Conservation (phyloP, 2,113 vertebrate species). For the Odocoileus hemionus region DNA sequence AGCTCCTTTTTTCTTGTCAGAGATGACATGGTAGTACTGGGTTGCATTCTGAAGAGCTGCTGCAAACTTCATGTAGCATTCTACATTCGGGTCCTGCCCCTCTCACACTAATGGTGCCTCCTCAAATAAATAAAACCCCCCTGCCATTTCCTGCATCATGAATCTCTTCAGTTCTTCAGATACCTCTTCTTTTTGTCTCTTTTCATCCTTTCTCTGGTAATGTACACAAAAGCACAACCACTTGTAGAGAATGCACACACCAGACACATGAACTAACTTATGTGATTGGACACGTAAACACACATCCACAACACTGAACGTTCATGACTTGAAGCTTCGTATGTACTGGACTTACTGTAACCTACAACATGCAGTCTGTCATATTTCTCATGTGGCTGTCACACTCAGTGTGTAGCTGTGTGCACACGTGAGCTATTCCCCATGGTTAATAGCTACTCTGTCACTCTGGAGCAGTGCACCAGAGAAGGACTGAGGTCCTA, state of each 20-base stretch:
- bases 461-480: background rate
- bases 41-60: background rate
- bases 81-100: accelerated
- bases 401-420: background rate
- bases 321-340: background rate
- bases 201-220: background rate
- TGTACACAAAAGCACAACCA: background rate
- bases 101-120: background rate
- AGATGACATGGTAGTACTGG: background rate
- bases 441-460: background rate
- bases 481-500: background rate
- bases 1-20: background rate
- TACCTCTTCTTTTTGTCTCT: background rate
- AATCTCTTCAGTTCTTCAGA: background rate
- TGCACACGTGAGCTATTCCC: background rate
- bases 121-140: background rate
- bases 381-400: background rate
- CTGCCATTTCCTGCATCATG: background rate
- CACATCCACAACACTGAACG: background rate
- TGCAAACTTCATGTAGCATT: background rate
- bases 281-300: accelerated
- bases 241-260: background rate
- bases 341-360: background rate
- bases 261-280: background rate
- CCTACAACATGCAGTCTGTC: background rate